These are phyloP conservation scores for Zonotrichia albicollis DNA, from an alignment of 2,797 vertebrate species.

Conservation along the genomic window DNA sequence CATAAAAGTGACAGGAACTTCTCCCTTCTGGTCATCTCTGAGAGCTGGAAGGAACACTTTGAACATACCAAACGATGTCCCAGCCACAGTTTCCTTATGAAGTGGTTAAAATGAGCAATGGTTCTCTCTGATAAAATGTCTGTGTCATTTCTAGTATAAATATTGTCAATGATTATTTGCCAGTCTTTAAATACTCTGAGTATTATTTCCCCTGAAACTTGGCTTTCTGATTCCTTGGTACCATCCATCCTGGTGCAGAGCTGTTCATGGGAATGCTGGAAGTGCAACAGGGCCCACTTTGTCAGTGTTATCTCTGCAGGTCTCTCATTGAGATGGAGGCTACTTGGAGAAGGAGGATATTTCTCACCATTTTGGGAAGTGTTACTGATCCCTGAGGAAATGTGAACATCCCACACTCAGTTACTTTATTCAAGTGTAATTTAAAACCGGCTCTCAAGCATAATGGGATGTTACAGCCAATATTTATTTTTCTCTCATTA, in stretches of 20 bases:
- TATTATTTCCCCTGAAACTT: accelerated
- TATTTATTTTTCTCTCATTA: conserved; percentile 75
- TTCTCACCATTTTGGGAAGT: conserved; percentile 28
- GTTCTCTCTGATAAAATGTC: not conserved
- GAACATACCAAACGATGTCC: not conserved
- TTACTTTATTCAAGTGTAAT: conserved; percentile 37
- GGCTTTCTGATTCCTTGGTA: not conserved
- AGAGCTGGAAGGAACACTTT: not conserved
- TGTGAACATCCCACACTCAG: not conserved
- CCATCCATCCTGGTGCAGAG: not conserved
- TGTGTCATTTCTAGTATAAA: not conserved
- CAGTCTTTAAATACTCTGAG: not conserved
- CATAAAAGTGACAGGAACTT: not conserved
- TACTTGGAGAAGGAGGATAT: not conserved
- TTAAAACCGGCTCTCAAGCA: conserved; percentile 30
- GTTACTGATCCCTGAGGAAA: conserved; percentile 12
- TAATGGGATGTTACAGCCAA: conserved; percentile 66
- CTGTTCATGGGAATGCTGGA: not conserved
- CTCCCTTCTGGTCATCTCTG: not conserved
- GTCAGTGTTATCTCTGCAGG: not conserved
- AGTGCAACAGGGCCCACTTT: not conserved
- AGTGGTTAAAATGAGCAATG: not conserved
- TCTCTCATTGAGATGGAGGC: not conserved
- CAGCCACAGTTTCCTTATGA: not conserved
- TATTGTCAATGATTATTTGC: not conserved